A percentile compares a stretch with the other conserved stretches of the same genome.
These are phyloP conservation scores for Platynereis dumerilii DNA, from an alignment of 2,888 invertebrate genomes.

Conservation along the genomic window DNA sequence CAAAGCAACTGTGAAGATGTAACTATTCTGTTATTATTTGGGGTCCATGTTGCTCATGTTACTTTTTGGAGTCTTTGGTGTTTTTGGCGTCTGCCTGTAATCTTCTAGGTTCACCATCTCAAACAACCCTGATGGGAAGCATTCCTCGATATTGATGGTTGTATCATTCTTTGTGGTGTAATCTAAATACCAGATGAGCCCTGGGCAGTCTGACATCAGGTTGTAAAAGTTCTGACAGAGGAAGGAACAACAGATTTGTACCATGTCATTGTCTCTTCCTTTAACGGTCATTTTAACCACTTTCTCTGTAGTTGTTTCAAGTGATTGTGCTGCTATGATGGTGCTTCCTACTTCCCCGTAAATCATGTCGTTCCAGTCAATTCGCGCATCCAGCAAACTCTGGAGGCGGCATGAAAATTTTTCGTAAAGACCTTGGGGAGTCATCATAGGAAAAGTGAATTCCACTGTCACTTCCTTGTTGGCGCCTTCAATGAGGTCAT, in stretches of 20 bases:
- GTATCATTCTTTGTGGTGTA: conserved; percentile 10
- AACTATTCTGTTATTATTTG: no score
- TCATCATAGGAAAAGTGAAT: conserved; percentile 43
- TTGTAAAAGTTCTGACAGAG: conserved; percentile 5
- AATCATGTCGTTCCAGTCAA: conserved; percentile 54
- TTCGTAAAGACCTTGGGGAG: conserved; percentile 50
- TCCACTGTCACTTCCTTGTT: conserved; percentile 22
- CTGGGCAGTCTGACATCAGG: conserved; percentile 17
- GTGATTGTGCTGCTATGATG: conserved; percentile 16
- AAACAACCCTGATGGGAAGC: conserved; percentile 17
- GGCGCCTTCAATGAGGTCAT: not conserved
- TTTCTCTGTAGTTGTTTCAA: conserved; percentile 19
- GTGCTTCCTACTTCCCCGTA: conserved; percentile 39
- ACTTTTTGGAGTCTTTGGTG: no score
- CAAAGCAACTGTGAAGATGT: no score
- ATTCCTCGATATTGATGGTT: conserved; percentile 8
- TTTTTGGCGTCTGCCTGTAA: no score
- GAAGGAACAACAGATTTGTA: not conserved
- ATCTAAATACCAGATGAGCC: conserved; percentile 24
- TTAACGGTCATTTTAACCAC: conserved; percentile 14
- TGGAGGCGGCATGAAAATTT: conserved; percentile 45
- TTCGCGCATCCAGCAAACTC: conserved; percentile 43
- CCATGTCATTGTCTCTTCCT: not conserved
- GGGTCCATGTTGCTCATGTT: no score
- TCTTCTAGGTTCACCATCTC: not conserved